Evolutionary conservation across 1,140 invertebrate genomes (phyloP).

Genomic region (Drosophila miranda): DNA sequence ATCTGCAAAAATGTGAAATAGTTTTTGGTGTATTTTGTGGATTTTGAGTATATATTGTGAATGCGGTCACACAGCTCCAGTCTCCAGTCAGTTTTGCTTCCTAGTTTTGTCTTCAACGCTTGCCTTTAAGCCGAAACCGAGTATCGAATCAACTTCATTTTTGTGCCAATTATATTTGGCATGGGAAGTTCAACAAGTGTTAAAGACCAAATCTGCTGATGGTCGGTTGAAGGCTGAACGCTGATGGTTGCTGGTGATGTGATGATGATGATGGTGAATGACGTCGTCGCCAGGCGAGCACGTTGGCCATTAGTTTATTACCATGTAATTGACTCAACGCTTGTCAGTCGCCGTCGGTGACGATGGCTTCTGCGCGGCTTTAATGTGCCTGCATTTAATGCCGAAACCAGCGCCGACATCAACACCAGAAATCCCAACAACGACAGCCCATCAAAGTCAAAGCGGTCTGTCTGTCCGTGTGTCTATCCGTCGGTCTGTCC

Average conservation of each 20-base stretch:
- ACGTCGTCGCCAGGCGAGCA: conserved; percentile 38
- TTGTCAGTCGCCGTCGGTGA: conserved; percentile 51
- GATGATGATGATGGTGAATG: conserved; percentile 42
- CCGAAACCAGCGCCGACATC: conserved; percentile 37
- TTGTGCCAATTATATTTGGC: conserved; percentile 60
- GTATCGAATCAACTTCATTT: conserved; percentile 23
- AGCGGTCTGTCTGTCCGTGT: conserved; percentile 45
- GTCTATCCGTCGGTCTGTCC: conserved; percentile 3
- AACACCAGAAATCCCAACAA: conserved; percentile 18
- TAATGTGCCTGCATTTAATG: conserved; percentile 77
- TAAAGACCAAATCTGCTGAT: conserved; percentile 43
- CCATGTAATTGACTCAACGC: conserved; percentile 79
- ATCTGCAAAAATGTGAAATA: neutral
- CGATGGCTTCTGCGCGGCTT: conserved; percentile 67
- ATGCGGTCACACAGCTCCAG: too few relatives aligned
- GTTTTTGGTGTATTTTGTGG: neutral
- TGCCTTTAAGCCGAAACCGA: conserved; percentile 17
- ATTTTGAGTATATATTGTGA: neutral
- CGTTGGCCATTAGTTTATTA: conserved; percentile 75
- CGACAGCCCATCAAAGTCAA: conserved; percentile 65
- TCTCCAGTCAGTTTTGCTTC: conserved; percentile 1
- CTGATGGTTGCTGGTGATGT: conserved; percentile 19
- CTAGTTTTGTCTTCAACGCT: conserved; percentile 20
- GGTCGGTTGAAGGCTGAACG: conserved; percentile 46
- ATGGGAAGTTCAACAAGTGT: conserved; percentile 71